phyloP scores from a whole-genome alignment of 2,888 invertebrate species.

The Germaria angustata region DNA sequence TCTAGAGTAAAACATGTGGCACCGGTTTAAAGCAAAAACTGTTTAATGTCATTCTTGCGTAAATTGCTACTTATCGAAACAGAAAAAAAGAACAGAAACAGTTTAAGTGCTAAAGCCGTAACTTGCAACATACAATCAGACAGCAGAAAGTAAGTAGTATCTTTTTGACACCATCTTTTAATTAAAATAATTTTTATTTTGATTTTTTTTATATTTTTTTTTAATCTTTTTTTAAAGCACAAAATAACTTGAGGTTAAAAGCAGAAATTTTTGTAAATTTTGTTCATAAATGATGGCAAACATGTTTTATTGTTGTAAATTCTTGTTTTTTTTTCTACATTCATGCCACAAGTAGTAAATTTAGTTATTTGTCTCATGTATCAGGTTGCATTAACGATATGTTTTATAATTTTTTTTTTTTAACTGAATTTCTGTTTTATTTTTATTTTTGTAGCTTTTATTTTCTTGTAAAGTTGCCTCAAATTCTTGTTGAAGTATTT shows the following conservation, averaged over 20 bases:
- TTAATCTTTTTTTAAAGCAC: neutral
- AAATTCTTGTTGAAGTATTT: conserved; percentile 43
- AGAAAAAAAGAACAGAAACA: conserved; percentile 17
- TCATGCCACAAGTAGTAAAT: conserved; percentile 55
- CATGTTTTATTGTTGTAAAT: conserved; percentile 34
- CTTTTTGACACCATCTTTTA: conserved; percentile 51
- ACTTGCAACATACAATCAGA: conserved; percentile 7
- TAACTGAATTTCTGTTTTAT: neutral
- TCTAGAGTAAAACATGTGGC: conserved; percentile 11
- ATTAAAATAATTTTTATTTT: conserved; percentile 31
- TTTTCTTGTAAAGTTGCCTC: conserved; percentile 37
- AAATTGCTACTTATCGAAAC: conserved; percentile 9
- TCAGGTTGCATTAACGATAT: conserved; percentile 59
- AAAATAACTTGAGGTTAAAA: conserved; percentile 42
- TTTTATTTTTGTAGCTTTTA: conserved; percentile 24
- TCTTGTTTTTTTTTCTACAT: neutral
- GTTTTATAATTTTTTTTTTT: neutral
- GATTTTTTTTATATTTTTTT: neutral
- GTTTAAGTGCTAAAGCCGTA: conserved; percentile 27
- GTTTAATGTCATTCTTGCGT: conserved; percentile 39
- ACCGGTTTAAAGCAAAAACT: conserved; percentile 30
- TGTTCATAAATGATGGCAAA: neutral
- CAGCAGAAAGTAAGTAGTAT: conserved; percentile 26
- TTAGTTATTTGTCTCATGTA: conserved; percentile 62
- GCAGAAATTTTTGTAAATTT: conserved; percentile 2